Conservation (phyloP, 2,888 invertebrate genomes). For the Sialis fuliginosa region DNA sequence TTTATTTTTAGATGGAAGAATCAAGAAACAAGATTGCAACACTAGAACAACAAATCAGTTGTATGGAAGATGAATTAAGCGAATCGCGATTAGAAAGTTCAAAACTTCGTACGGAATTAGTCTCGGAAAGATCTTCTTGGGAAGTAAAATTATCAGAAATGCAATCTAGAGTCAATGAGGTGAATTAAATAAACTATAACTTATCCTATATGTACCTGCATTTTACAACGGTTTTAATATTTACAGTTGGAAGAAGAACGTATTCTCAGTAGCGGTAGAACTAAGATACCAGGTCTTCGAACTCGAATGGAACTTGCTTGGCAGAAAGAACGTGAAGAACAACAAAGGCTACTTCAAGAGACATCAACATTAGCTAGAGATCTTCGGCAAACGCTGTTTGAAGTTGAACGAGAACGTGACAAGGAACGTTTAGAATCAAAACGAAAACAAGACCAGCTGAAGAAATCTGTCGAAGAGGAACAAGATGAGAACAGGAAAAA, state of each 20-base stretch:
- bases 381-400: constrained; percentile 70
- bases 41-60: constrained; percentile 67
- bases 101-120: constrained; percentile 73
- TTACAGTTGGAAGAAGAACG: constrained; percentile 70
- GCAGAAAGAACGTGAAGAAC: constrained; percentile 88
- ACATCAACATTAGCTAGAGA: constrained; percentile 79
- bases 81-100: constrained; percentile 68
- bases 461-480: constrained; percentile 72
- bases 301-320: constrained; percentile 81
- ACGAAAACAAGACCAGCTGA: constrained; percentile 67
- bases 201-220: not conserved
- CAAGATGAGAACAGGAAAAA: constrained; percentile 78
- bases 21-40: constrained; percentile 50
- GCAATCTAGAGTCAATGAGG: constrained; percentile 74
- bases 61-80: constrained; percentile 75
- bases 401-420: constrained; percentile 78
- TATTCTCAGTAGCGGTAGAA: constrained; percentile 62
- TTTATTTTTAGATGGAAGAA: constrained; percentile 39
- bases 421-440: constrained; percentile 77
- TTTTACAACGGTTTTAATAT: not conserved
- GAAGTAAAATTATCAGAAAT: constrained; percentile 77
- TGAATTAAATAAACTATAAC: constrained; percentile 15
- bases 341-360: constrained; percentile 76
- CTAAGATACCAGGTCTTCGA: constrained; percentile 69
- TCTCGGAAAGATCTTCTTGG: constrained; percentile 70